Percentiles rank a stretch among this genome's conserved stretches.
These are phyloP conservation scores for Tyrannus savana DNA, from an alignment of 2,113 vertebrate species.

Conservation along the genomic window DNA sequence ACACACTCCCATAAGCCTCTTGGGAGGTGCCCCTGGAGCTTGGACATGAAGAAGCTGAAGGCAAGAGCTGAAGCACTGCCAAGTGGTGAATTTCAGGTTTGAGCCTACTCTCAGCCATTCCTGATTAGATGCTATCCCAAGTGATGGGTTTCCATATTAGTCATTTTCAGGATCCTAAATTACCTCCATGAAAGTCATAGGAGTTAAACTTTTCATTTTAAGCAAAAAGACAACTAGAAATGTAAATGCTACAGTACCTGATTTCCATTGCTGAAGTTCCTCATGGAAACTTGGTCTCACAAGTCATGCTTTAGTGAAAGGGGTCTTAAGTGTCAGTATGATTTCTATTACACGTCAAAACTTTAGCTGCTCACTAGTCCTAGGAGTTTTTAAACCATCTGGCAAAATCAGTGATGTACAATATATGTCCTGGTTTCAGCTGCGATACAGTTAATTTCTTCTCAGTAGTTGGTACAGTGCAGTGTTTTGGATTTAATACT, in stretches of 20 bases:
- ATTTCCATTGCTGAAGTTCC: background rate
- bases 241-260: background rate
- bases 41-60: background rate
- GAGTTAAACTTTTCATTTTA: background rate
- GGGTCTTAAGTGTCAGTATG: background rate
- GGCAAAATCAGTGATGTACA: background rate
- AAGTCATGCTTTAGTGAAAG: background rate
- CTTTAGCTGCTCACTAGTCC: background rate
- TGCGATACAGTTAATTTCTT: background rate
- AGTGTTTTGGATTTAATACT: background rate
- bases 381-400: background rate
- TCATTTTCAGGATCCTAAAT: background rate
- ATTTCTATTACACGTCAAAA: background rate
- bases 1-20: background rate
- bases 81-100: background rate
- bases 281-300: background rate
- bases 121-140: background rate
- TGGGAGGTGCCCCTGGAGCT: background rate
- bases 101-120: background rate
- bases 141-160: background rate
- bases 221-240: background rate
- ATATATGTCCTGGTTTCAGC: background rate
- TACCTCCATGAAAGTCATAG: background rate
- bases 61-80: background rate
- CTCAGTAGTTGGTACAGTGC: background rate